Evolutionary conservation across 2,888 invertebrate genomes (phyloP), one percentile per base, ranked within the genome.

Genomic region (Tholera decimalis): DNA sequence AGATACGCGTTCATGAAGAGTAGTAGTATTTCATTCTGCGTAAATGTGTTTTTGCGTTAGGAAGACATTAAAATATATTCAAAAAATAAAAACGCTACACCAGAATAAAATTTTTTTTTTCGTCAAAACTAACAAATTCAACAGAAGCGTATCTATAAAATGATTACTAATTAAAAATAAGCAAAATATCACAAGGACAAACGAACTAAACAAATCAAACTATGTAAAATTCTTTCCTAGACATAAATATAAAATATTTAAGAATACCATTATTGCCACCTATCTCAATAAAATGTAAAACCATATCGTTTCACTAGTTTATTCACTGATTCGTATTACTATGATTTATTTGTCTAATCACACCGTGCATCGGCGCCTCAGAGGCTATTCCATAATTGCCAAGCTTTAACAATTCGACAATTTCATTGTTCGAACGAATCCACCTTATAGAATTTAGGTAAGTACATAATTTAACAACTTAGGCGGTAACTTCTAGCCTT

Each of bases 361-460:
- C 60, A 70, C 54, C 63, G 57, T 47, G 53, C 49, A 55, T 77
- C 65, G 51, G 51, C 58, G 68, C 79, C 79, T 79, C 75, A 67
- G 33, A 75, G 72, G 72, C 81, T 51, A 61, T 69, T 55, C 35
- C 47, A 75, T 65, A 67, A 41, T 41, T 54, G 66, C 55, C 58
- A 68, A 71, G 44, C 58, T 59, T 57, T 51, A 81, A 75, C 69
- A 69, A 69, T 74, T 72, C 50, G 54, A 75, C 81, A 79, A 80
- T 80, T 79, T 79, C 35, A 80, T 80, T 80, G 82, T 73, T 56
- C 73, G 78, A 78, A 73, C 56, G 20, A 58, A 65, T 46, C 56
- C 54, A 76, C 43, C 43, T 8, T 49, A 60, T 53, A 61, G 22
- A 77, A 72, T 60, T 60, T 77, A 54, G 13, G 35, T 50, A 69